phyloP scores from a whole-genome alignment of 2,113 vertebrate genomes.

The Recurvirostra avosetta region DNA sequence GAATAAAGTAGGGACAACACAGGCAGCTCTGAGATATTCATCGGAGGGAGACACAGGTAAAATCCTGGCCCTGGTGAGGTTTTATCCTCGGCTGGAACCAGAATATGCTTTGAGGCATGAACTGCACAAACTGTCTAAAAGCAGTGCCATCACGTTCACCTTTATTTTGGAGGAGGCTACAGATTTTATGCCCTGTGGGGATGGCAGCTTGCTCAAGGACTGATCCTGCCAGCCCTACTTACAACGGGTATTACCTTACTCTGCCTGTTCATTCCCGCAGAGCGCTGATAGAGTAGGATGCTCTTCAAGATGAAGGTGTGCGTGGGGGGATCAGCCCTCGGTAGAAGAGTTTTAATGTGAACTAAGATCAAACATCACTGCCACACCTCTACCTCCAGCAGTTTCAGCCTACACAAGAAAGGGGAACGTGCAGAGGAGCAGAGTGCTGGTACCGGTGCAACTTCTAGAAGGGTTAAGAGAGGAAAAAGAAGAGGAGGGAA shows the following conservation, averaged over 20 bases:
- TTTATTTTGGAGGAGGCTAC: constrained; percentile 2
- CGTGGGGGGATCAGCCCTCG: constrained; percentile 1
- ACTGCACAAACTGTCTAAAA: background rate
- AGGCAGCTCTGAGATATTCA: background rate
- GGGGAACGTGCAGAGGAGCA: constrained; percentile 38
- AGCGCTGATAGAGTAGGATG: background rate
- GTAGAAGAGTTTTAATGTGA: constrained; percentile 15
- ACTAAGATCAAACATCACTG: constrained; percentile 42
- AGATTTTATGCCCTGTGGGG: constrained; percentile 5
- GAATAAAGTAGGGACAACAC: background rate
- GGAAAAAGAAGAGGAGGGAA: background rate
- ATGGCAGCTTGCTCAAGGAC: background rate
- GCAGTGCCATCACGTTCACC: background rate
- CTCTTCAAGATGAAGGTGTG: constrained; percentile 42
- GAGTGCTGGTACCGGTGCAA: background rate
- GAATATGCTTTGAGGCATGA: background rate
- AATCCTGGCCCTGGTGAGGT: background rate
- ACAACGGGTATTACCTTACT: background rate
- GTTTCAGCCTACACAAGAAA: constrained; percentile 27
- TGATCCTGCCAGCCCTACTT: background rate
- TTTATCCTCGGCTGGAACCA: background rate
- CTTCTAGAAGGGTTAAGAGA: background rate
- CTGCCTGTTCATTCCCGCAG: constrained; percentile 13
- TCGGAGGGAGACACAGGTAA: background rate
- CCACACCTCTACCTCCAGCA: constrained; percentile 52